Base-by-base conservation (phyloP, 2,888 invertebrate genomes). In the Prosopocoilus inquinatus region DNA sequence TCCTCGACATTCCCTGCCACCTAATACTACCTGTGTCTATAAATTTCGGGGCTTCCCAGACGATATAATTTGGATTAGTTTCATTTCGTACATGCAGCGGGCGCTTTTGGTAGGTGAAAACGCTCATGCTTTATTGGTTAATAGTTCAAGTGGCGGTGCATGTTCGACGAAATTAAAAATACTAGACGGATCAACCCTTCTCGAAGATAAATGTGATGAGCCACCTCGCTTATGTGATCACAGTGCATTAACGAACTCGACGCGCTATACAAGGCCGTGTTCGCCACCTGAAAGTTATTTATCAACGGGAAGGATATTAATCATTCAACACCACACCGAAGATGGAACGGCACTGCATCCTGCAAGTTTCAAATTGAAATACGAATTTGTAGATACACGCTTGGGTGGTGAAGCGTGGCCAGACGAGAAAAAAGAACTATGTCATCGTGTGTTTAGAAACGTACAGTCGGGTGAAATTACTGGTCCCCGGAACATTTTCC, bases 1-100 rank as follows among this genome's bases (percentile, higher is more conserved):
- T 62, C 92, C 92, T 1, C 82, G 89, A 47, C 93, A 94, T 78
- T 90, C 92, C 45, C 80, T 93, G 66, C 90, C 93, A 12, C 91
- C 91, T 1, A 89, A 90, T 71, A 90, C 92, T 53, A 91, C 91
- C 43, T 94, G 94, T 79, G 89, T 88, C 28, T 94, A 92, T 84
- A 87, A 86, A 63, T 91, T 94, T 74, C 85, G 86, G 71, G 93
- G 92, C 28, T 84, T 86, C 61, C 83, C 87, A 5, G 85, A 87
- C 48, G 92, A 92, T 74, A 82, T 89, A 59, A 86, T 94, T 53
- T 94, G 94, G 94, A 81, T 93, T 64, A 92, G 90, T 76, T 93
- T 93, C 74, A 86, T 90, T 61, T 91, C 91, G 61, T 93, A 90
- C 78, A 89, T 88, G 64, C 89, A 91, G 67, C 84, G 90, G 70